These are phyloP conservation scores for Chroicocephalus ridibundus DNA, from an alignment of 2,113 vertebrate genomes.

Conservation along the genomic window DNA sequence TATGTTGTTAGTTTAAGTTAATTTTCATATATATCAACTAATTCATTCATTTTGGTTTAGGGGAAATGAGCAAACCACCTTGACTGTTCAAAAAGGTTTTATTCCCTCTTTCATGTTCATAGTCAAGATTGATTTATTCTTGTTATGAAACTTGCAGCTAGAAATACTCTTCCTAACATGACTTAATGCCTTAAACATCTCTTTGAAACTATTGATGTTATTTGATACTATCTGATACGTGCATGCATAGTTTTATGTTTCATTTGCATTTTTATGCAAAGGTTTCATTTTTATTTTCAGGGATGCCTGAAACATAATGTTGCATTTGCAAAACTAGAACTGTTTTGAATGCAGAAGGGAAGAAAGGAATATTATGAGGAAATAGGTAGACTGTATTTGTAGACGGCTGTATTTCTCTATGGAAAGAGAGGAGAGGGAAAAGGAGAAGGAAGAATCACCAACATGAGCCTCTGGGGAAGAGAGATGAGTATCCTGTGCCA, in stretches of 20 bases:
- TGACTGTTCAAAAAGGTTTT: conserved; percentile 50
- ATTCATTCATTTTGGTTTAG: background rate
- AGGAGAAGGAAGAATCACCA: background rate
- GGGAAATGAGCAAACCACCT: conserved; percentile 27
- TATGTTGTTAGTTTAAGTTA: conserved; percentile 25
- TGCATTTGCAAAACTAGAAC: background rate
- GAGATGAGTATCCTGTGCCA: background rate
- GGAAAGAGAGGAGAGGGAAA: background rate
- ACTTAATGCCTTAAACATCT: conserved; percentile 46
- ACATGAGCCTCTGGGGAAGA: background rate
- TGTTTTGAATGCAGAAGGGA: background rate
- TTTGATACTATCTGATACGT: background rate
- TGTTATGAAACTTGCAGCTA: conserved; percentile 23
- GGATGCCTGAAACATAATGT: background rate
- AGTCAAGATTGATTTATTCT: conserved; percentile 47
- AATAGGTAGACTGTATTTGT: background rate
- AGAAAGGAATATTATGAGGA: background rate
- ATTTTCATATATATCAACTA: conserved; percentile 50
- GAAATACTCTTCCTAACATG: background rate
- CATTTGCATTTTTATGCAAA: conserved; percentile 13
- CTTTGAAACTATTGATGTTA: conserved; percentile 27
- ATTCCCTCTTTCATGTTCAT: conserved; percentile 12
- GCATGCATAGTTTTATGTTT: background rate
- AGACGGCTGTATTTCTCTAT: background rate
- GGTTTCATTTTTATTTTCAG: background rate